Base-by-base conservation (phyloP, 2,113 vertebrate genomes). In the Gopherus flavomarginatus region DNA sequence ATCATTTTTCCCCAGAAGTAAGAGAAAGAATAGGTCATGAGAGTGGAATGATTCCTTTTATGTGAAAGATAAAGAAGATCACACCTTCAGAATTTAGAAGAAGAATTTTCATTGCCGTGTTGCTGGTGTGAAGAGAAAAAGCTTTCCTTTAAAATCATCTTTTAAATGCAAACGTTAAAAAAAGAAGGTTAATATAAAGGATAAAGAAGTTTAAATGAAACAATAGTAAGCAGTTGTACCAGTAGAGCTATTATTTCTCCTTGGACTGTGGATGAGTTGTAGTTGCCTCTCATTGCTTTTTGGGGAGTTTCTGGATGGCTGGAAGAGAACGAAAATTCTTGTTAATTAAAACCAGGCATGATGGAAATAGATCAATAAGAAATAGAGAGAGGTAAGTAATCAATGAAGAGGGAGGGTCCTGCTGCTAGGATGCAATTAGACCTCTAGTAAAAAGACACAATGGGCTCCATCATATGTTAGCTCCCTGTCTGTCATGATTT, bases 391-490 rank as follows among this genome's bases (percentile, higher is more conserved):
- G 24, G 50, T 38, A 91, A 65, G 54, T 92, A 91, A 97, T 98
- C 96, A 94, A 92, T 96, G 90, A 79, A 84, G 80, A 97, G 78
- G 81, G 89, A 95, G 88, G 87, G 89, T 86, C 91, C 83, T 91
- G 57, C 77, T 96, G 89, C 69, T 95, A 91, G 65, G 44, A 88
- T 90, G 54, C 91, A 97, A 95, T 97, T 97, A 97, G 90, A 93
- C 85, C 94, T 95, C 29, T 81, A 95, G 90, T 54, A 65, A 97
- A 94, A 90, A 86, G 50, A 96, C 49, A 75, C 13, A 49, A 86
- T 86, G 57, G 13, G 3, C 81, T 86, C 77, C 91, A 87, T 89
- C 59, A 85, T 72, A 13, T 1, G 5, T 81, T 49, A 87, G 69
- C 72, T 95, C 90, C 56, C 42, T 75, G 19, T 8, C 17, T 89